Base-by-base conservation (phyloP, 2,888 invertebrate genomes). In the Acronicta alni region DNA sequence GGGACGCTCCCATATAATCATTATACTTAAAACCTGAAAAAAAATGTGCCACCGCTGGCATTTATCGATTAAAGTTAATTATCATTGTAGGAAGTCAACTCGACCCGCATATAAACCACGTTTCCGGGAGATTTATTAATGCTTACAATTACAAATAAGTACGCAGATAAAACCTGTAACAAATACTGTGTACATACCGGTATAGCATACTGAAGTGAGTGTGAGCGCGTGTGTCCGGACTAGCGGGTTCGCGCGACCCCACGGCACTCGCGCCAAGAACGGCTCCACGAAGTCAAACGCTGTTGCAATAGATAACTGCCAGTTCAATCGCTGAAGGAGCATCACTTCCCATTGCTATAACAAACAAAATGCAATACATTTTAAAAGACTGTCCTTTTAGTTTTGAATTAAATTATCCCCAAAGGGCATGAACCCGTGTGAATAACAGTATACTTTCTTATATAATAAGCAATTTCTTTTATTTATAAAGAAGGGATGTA, bases 241-340 rank as follows among this genome's bases (percentile, higher is more conserved):
- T 44, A 96, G 91, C 46, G 95, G 91, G 74, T 95, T 95, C 51
- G 95, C 89, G 57, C 95, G 93, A 61, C 95, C 95, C 95, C 96
- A 96, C 16, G 95, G 89, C 67, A 93, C 90, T 76, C 97, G 93
- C 76, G 96, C 96, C 67, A 97, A 92, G 75, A 97, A 95, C 80
- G 97, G 97, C 85, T 97, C 97, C 81, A 97, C 95, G 91, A 97
- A 97, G 91, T 98, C 98, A 89, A 96, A 97, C 9, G 97, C 97
- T 1, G 97, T 97, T 53, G 97, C 95, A 26, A 96, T 95, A 30
- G 96, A 96, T 73, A 97, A 93, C 89, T 97, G 97, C 98, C 98
- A 98, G 84, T 97, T 95, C 70, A 98, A 90, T 84, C 96, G 95
- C 69, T 96, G 96, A 72, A 98, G 93, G 37, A 98, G 95, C 87